These are phyloP conservation scores for Aphidius gifuensis DNA, from an alignment of 1,140 invertebrate species.

Conservation along the genomic window DNA sequence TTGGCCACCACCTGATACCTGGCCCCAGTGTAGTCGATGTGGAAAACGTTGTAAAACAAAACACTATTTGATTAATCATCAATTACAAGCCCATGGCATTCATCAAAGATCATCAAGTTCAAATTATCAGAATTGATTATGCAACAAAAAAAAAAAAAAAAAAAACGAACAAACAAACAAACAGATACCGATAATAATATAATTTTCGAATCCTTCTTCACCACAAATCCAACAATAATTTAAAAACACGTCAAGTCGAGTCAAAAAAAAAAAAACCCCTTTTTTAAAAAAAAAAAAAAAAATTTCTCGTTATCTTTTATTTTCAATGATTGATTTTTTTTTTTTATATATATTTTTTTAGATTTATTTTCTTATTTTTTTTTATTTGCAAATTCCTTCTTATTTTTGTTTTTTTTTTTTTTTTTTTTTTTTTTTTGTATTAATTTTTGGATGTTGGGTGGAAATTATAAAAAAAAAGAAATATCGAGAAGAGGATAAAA, in stretches of 20 bases:
- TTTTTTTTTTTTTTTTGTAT: no score
- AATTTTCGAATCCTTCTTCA: no score
- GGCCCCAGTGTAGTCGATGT: constrained; percentile 69
- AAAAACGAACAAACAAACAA: constrained; percentile 19
- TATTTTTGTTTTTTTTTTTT: no score
- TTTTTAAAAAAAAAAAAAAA: constrained; percentile 9
- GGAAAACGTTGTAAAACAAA: constrained; percentile 74
- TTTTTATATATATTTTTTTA: no score
- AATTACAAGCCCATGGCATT: constrained; percentile 70
- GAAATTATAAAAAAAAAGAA: constrained; percentile 16
- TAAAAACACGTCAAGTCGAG: no score
- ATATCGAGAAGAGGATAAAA: constrained; percentile 47
- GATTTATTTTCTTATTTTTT: no score
- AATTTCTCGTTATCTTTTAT: no score
- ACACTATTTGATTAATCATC: constrained; percentile 74
- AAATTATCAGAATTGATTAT: constrained; percentile 32
- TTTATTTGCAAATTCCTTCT: no score
- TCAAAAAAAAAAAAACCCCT: no score
- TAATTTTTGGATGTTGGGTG: no score
- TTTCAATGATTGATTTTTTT: no score
- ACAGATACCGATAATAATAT: constrained; percentile 1
- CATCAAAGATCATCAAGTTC: constrained; percentile 56
- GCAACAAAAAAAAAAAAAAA: not conserved
- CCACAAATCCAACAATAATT: no score
- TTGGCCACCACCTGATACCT: constrained; percentile 65